phyloP scores from a whole-genome alignment of 2,888 invertebrate species.

The Rhynchonema sp. region DNA sequence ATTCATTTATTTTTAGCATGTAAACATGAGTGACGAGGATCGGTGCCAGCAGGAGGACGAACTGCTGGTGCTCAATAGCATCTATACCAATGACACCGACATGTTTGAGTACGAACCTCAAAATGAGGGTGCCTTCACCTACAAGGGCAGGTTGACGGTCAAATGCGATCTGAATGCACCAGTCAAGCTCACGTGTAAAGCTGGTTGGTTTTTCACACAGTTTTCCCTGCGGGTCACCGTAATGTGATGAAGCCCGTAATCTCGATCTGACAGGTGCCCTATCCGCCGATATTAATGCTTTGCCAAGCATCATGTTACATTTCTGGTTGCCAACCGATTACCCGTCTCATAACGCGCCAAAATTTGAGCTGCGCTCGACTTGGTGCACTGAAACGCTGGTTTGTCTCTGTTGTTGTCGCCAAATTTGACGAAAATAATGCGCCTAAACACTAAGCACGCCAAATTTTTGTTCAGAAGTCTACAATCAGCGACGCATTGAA shows the following conservation, averaged over 20 bases:
- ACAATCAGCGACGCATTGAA: neutral
- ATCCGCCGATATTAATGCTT: too few species aligned
- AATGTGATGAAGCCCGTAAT: neutral
- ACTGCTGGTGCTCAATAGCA: neutral
- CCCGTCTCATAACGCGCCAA: neutral
- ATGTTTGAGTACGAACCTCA: neutral
- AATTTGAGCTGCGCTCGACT: neutral
- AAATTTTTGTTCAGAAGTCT: neutral
- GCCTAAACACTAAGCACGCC: too few species aligned
- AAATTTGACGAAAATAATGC: too few species aligned
- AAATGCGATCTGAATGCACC: neutral
- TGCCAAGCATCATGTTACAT: neutral
- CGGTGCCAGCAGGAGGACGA: neutral
- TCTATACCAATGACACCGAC: neutral
- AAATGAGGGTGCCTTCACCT: neutral
- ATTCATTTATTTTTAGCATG: neutral
- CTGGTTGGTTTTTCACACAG: neutral
- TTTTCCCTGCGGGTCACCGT: too few species aligned
- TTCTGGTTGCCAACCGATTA: neutral
- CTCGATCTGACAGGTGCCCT: neutral
- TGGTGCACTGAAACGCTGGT: too few species aligned
- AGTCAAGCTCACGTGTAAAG: neutral
- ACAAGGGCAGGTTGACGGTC: neutral
- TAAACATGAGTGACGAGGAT: neutral
- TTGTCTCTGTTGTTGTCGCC: too few species aligned